phyloP scores from a whole-genome alignment of 53 echinoderm and acorn worm species.

The Apostichopus leukothele region DNA sequence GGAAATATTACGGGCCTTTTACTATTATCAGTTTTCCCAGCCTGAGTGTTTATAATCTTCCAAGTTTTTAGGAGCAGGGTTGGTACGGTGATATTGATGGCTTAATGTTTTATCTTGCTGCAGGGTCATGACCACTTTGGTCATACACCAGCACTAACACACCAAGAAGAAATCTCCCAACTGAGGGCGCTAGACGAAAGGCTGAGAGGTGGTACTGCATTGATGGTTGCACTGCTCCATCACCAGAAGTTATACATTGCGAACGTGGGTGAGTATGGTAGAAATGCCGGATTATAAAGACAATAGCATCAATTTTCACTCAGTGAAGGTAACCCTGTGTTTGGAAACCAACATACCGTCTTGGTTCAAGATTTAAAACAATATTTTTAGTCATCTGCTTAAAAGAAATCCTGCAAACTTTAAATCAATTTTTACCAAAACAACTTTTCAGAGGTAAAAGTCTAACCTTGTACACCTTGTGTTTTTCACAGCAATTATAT shows the following conservation, averaged over 20 bases:
- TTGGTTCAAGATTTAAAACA: too few relatives aligned
- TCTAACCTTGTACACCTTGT: too few relatives aligned
- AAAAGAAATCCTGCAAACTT: too few relatives aligned
- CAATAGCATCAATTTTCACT: too few relatives aligned
- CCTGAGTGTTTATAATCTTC: background rate
- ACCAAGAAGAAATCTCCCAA: constrained; percentile 53
- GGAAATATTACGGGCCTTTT: too few relatives aligned
- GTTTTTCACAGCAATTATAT: too few relatives aligned
- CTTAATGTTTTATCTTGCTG: background rate
- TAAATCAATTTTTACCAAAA: too few relatives aligned
- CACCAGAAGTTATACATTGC: constrained; percentile 83
- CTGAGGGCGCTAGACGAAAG: constrained; percentile 65
- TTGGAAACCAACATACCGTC: too few relatives aligned
- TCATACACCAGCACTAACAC: background rate
- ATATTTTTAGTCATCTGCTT: too few relatives aligned
- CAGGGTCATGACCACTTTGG: constrained; percentile 59
- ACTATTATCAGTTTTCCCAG: background rate
- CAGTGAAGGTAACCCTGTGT: too few relatives aligned
- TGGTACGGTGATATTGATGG: background rate
- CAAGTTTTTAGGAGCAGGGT: background rate
- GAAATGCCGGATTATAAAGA: background rate
- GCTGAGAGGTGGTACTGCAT: constrained; percentile 78
- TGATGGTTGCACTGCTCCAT: constrained; percentile 79
- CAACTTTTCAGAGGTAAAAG: too few relatives aligned
- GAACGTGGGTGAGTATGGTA: constrained; percentile 82